Evolutionary conservation across 53 echinoderm and acorn worm species (phyloP).

Genomic region (Actinopyga echinites): DNA sequence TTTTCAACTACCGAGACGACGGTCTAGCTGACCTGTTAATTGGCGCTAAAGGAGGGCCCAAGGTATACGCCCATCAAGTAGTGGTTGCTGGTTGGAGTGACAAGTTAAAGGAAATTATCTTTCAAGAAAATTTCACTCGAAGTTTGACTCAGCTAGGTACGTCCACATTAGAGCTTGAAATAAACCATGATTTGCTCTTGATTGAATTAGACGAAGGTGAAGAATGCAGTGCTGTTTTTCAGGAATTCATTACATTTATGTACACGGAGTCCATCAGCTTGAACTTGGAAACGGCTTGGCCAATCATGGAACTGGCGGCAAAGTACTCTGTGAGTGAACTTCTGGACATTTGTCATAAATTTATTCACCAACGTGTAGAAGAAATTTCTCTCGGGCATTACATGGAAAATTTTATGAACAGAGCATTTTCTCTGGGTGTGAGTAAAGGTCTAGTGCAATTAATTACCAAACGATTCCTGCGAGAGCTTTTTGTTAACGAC

Average conservation of each 20-base stretch:
- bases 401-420: not conserved
- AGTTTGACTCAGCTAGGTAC: no score
- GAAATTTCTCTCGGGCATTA: not conserved
- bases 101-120: not conserved
- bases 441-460: not conserved
- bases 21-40: not conserved
- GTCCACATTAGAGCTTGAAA: no score
- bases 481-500: not conserved
- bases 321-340: not conserved
- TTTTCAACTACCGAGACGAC: not conserved
- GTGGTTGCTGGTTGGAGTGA: not conserved
- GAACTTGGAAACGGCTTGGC: not conserved
- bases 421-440: not conserved
- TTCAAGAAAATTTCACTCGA: not conserved
- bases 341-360: not conserved
- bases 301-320: not conserved
- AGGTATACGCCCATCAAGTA: not conserved
- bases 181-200: no score
- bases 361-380: not conserved
- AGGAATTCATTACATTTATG: not conserved
- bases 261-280: constrained; percentile 12
- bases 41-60: not conserved
- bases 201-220: no score
- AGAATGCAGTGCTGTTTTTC: not conserved
- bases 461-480: not conserved